These are phyloP conservation scores for Phenganax marumi DNA, from an alignment of 92 coral and sea anemone genomes.

Conservation along the genomic window DNA sequence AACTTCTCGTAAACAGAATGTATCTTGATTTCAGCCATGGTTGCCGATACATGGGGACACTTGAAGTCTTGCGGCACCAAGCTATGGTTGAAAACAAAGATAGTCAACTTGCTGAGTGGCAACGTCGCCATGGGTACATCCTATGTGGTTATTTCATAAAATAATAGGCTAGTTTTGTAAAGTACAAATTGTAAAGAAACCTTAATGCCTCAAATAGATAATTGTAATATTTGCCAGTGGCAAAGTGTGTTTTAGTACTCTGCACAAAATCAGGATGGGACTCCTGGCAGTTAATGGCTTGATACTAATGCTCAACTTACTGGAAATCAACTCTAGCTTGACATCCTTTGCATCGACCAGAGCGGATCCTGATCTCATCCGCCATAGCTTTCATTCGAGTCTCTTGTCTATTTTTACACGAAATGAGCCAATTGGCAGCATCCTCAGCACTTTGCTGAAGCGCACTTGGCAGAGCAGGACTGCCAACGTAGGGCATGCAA, in stretches of 20 bases:
- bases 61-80: slow-evolving; percentile 55
- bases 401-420: slow-evolving; percentile 95
- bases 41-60: slow-evolving; percentile 78
- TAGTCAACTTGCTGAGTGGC: not conserved
- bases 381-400: slow-evolving; percentile 74
- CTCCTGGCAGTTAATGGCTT: too few relatives aligned
- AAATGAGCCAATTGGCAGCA: slow-evolving; percentile 96
- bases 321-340: slow-evolving; percentile 94
- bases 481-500: slow-evolving; percentile 97
- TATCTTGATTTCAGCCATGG: slow-evolving; percentile 58
- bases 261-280: too few relatives aligned
- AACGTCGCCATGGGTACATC: too few relatives aligned
- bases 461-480: slow-evolving; percentile 79
- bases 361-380: slow-evolving; percentile 85
- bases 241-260: too few relatives aligned
- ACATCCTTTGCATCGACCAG: slow-evolving; percentile 92
- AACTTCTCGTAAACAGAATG: slow-evolving; percentile 72
- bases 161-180: not conserved
- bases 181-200: too few relatives aligned
- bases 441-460: slow-evolving; percentile 94
- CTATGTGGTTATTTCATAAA: too few relatives aligned
- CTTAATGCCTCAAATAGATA: too few relatives aligned
- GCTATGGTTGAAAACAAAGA: slow-evolving; percentile 44
- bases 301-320: slow-evolving; percentile 38
- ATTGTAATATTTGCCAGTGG: too few relatives aligned